Percentiles rank a stretch among this genome's conserved stretches.
Evolutionary conservation across 2,797 vertebrate species (phyloP).

Genomic region (Xenopus petersii): DNA sequence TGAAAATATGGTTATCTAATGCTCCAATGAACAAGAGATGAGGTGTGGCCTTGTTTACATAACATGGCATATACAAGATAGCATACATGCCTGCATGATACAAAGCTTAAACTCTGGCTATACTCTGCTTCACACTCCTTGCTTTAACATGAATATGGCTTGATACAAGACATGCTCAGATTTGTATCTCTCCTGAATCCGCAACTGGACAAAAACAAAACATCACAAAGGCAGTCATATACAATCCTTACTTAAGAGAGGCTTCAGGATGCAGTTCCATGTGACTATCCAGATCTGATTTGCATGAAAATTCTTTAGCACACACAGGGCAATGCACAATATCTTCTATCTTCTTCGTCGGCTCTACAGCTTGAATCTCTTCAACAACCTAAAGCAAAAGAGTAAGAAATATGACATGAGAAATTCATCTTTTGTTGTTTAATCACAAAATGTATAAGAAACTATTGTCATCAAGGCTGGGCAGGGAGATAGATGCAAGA

Average conservation of each 20-base stretch:
- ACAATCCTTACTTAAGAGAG: slow-evolving; percentile 76
- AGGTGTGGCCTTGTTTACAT: too few species aligned
- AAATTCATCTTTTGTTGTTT: not conserved
- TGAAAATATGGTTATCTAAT: too few species aligned
- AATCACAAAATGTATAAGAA: too few species aligned
- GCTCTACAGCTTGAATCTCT: slow-evolving; percentile 65
- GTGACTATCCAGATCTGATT: slow-evolving; percentile 85
- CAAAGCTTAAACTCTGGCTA: too few species aligned
- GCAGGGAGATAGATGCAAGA: too few species aligned
- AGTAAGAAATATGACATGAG: not conserved
- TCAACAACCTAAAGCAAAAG: slow-evolving; percentile 70
- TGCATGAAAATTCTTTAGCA: slow-evolving; percentile 87
- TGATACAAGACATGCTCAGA: too few species aligned
- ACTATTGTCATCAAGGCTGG: too few species aligned
- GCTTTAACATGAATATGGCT: too few species aligned
- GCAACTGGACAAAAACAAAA: not conserved
- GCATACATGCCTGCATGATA: too few species aligned
- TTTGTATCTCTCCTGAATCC: not conserved
- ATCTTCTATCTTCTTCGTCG: slow-evolving; percentile 72
- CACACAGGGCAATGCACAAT: slow-evolving; percentile 85
- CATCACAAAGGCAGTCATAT: not conserved
- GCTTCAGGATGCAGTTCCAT: slow-evolving; percentile 92
- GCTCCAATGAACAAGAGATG: too few species aligned
- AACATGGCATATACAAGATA: too few species aligned
- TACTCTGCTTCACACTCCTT: too few species aligned